Percentiles rank a stretch among this genome's conserved stretches.
phyloP scores from a whole-genome alignment of 2,797 vertebrate genomes.

The Notamacropus eugenii region DNA sequence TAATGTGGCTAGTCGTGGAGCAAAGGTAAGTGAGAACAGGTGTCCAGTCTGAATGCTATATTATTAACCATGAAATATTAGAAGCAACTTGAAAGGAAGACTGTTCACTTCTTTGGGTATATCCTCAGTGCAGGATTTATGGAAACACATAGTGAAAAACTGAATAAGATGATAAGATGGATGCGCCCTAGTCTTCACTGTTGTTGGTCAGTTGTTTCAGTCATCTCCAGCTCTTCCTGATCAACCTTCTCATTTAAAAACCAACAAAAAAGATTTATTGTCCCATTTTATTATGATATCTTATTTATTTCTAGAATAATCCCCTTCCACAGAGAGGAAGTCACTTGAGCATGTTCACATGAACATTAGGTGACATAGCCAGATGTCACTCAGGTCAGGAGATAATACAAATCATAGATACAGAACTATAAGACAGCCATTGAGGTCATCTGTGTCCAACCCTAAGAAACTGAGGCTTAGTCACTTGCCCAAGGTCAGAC shows the following conservation, averaged over 20 bases:
- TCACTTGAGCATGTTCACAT: not conserved
- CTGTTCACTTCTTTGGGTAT: not conserved
- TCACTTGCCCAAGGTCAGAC: not conserved
- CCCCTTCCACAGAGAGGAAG: not conserved
- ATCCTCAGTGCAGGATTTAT: not conserved
- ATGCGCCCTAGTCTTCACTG: not conserved
- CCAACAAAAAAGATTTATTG: not conserved
- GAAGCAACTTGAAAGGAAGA: not conserved
- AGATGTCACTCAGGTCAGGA: not conserved
- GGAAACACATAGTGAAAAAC: not conserved
- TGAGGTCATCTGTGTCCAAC: not conserved
- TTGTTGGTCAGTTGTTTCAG: not conserved
- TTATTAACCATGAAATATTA: not conserved
- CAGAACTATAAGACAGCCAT: not conserved
- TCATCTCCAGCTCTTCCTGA: not conserved
- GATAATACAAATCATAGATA: not conserved
- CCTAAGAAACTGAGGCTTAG: not conserved
- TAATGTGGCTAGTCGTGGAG: not conserved
- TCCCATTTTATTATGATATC: not conserved
- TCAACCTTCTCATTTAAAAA: not conserved
- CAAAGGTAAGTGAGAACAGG: not conserved
- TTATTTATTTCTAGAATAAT: not conserved
- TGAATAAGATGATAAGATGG: not conserved
- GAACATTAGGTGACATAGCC: not conserved
- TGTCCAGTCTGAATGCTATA: not conserved